Evolutionary conservation across 2,888 invertebrate species (phyloP).

Genomic region (Harpalus rubripes): DNA sequence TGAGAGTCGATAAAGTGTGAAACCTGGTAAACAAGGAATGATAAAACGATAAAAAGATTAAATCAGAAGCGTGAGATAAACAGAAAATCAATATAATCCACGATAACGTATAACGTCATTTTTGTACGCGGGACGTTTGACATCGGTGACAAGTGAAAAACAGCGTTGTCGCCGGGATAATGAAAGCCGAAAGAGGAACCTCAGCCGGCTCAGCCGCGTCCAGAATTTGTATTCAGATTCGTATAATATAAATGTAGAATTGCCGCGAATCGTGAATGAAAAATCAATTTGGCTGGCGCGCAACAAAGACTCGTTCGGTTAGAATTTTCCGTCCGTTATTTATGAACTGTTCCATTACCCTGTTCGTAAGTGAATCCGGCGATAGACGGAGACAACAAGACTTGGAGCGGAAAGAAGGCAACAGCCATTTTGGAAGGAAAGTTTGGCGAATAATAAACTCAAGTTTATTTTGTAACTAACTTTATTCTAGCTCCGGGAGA

Average conservation of each 20-base stretch:
- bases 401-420: constrained; percentile 59
- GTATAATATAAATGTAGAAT: constrained; percentile 59
- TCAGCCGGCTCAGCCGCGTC: neutral
- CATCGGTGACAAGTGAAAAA: constrained; percentile 42
- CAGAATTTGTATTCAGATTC: constrained; percentile 58
- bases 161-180: constrained; percentile 25
- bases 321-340: constrained; percentile 65
- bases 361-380: constrained; percentile 67
- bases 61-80: constrained; percentile 41
- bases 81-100: constrained; percentile 52
- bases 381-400: constrained; percentile 54
- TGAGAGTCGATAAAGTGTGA: constrained; percentile 8
- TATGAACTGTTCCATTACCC: constrained; percentile 67
- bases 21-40: constrained; percentile 36
- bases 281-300: constrained; percentile 60
- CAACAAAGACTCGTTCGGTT: constrained; percentile 54
- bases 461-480: constrained; percentile 67
- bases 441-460: constrained; percentile 67
- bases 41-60: constrained; percentile 48
- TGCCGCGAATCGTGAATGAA: constrained; percentile 56
- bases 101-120: constrained; percentile 53
- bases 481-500: constrained; percentile 67
- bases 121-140: constrained; percentile 26
- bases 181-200: constrained; percentile 32
- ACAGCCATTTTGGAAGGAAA: constrained; percentile 66